These are phyloP conservation scores for Myotis vivesi DNA, from an alignment of 2,797 vertebrate genomes.

Conservation along the genomic window DNA sequence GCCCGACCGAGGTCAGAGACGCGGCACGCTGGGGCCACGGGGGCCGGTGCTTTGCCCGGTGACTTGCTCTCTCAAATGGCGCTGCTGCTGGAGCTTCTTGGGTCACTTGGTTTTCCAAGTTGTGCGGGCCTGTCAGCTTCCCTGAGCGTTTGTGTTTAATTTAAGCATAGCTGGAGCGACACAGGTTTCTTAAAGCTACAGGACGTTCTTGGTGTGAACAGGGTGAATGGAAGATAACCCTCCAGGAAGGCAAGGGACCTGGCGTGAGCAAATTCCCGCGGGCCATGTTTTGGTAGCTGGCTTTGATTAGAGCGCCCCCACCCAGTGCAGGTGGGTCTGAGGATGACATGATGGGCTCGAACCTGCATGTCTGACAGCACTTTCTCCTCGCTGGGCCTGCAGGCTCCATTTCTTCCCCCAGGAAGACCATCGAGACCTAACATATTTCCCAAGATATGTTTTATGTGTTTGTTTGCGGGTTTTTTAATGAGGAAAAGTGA, in stretches of 20 bases:
- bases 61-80: background rate
- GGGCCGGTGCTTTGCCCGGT: background rate
- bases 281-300: background rate
- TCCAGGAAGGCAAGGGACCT: background rate
- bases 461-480: background rate
- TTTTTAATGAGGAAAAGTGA: background rate
- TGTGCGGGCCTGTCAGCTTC: background rate
- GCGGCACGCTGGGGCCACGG: background rate
- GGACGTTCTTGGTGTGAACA: background rate
- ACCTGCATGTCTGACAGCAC: background rate
- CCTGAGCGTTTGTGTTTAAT: background rate
- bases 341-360: background rate
- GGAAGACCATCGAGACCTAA: background rate
- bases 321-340: background rate
- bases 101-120: background rate
- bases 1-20: slow-evolving; percentile 86
- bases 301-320: background rate
- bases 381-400: background rate
- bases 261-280: background rate
- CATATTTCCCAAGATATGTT: slow-evolving; percentile 8
- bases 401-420: background rate
- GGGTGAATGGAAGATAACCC: background rate
- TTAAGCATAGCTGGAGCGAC: background rate
- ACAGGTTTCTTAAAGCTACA: background rate
- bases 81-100: background rate